phyloP scores from a whole-genome alignment of 1,140 invertebrate genomes.

The Sminthurides bifidus region DNA sequence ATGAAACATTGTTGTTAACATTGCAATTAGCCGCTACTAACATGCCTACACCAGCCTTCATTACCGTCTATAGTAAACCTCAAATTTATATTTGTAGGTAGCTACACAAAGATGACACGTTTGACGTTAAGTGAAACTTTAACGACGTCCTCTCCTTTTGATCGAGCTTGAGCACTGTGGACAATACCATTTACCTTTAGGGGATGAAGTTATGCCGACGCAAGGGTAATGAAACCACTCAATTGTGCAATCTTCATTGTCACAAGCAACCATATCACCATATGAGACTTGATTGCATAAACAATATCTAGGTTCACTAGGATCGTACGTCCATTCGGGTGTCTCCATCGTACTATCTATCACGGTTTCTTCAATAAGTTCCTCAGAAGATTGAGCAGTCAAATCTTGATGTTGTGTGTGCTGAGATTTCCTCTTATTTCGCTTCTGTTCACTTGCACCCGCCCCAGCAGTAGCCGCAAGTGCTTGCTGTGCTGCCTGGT shows the following conservation, averaged over 20 bases:
- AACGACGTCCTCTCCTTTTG: slow-evolving; percentile 24
- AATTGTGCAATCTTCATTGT: slow-evolving; percentile 55
- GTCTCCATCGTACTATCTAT: slow-evolving; percentile 35
- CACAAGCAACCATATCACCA: slow-evolving; percentile 98
- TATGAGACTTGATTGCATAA: slow-evolving; percentile 96
- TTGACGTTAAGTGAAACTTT: too few species aligned
- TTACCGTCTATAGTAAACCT: too few species aligned
- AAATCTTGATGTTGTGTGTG: slow-evolving; percentile 26
- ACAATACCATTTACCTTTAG: slow-evolving; percentile 32
- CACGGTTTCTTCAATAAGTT: slow-evolving; percentile 37
- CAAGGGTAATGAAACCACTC: slow-evolving; percentile 32
- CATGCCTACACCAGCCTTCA: too few species aligned
- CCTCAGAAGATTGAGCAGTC: slow-evolving; percentile 18
- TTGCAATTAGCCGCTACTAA: too few species aligned
- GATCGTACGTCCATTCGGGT: slow-evolving; percentile 71
- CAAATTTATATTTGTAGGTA: too few species aligned
- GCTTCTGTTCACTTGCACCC: slow-evolving; percentile 21
- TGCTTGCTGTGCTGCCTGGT: slow-evolving; percentile 55
- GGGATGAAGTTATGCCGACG: slow-evolving; percentile 22
- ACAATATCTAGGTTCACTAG: slow-evolving; percentile 91
- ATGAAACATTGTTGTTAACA: too few species aligned
- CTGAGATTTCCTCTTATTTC: slow-evolving; percentile 32
- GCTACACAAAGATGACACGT: too few species aligned
- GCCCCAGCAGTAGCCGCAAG: slow-evolving; percentile 47
- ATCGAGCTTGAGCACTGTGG: slow-evolving; percentile 21